Base-by-base conservation (phyloP, 2,113 vertebrate species). In the Vicugna pacos region DNA sequence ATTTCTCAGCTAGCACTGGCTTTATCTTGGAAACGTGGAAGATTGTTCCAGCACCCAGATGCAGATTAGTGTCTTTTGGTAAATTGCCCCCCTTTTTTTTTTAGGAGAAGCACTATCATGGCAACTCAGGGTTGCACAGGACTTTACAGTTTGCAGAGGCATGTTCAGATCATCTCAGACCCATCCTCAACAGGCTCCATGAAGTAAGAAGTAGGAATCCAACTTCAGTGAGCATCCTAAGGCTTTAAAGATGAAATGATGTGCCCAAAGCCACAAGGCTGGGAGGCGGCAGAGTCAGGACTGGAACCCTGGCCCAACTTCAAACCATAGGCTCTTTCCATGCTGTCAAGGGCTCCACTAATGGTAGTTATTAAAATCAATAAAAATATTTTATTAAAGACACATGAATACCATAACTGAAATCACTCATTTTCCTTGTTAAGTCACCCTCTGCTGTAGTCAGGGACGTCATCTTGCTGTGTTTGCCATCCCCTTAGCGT, bases 321-420 rank as follows among this genome's bases (percentile, higher is more conserved):
- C 48, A 89, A 81, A 46, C 82, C 70, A 28, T 2, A 54, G 32
- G 8, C 54, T 46, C 28, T 19, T 54, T n/a, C 22, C 8, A 19
- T 24, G 32, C 58, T 24, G 3, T 48, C n/a, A 64, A 76, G 67
- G 62, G n/a, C 75, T 19, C 5, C 56, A 70, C 56, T 52, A 6
- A 69, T 7, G 14, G 52, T 13, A 50, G 32, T 69, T 69, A 24
- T 0, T 82, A 35, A 92, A 72, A 73, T 89, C 62, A 67, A 46
- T 35, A 65, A 5, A 62, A 52, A 75, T 56, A 48, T 87, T 93
- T 94, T 77, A 91, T 89, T 94, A 94, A 64, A 95, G 89, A 26
- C 22, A 17, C 48, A 48, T 28, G 50, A 19, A 17, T 50, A 14
- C 52, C 13, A 28, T 22, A 15, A 52, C 64, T 46, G n/a, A 52